Conservation (phyloP, 2,797 vertebrate genomes). For the Tokudaia tokunoshimensis region DNA sequence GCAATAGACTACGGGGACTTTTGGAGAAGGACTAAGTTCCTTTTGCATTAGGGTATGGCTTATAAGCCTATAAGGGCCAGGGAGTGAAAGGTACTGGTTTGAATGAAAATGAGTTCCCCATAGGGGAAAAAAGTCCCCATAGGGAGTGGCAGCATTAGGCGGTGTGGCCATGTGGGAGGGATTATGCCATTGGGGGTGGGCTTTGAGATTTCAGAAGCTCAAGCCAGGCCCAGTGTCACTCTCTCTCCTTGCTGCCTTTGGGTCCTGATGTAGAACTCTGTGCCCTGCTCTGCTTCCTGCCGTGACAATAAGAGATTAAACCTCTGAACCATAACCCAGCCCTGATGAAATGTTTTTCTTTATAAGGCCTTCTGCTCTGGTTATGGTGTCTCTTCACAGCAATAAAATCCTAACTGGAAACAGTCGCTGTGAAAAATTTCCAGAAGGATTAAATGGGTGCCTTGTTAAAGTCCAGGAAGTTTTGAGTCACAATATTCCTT, state of each 20-base stretch:
- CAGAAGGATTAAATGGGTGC: not conserved
- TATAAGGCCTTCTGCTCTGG: not conserved
- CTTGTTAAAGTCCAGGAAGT: not conserved
- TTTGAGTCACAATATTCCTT: not conserved
- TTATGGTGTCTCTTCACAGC: not conserved
- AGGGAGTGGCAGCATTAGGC: not conserved
- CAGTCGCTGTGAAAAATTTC: not conserved
- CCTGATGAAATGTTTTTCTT: not conserved
- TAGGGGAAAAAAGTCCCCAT: too few relatives aligned
- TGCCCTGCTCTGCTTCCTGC: not conserved
- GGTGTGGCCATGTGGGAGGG: not conserved
- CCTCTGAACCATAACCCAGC: too few relatives aligned
- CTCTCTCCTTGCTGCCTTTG: not conserved
- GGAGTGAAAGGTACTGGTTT: not conserved
- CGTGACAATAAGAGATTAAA: not conserved
- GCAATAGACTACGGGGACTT: not conserved
- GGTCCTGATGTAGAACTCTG: not conserved
- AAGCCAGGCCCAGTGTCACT: not conserved
- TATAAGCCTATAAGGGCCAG: not conserved
- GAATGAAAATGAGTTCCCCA: not conserved
- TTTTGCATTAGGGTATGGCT: not conserved
- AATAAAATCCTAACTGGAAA: not conserved
- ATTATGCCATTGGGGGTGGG: not conserved
- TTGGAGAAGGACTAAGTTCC: not conserved
- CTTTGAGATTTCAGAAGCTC: not conserved